Base-by-base conservation (phyloP, 2,113 vertebrate genomes). In the Petaurus breviceps region DNA sequence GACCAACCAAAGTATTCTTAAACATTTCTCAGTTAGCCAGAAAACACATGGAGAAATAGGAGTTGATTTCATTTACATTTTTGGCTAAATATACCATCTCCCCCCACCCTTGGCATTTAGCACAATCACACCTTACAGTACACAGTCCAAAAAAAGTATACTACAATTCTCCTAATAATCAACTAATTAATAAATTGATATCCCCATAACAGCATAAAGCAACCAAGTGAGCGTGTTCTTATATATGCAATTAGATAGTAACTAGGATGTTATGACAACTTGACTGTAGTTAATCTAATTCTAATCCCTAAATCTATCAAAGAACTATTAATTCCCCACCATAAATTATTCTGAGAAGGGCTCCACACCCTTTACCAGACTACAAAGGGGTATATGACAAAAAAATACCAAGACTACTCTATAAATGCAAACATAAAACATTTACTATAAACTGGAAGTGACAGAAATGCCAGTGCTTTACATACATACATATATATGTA, bases 281-380 rank as follows among this genome's bases (percentile, higher is more conserved):
- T 94, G 95, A 90, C 53, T 16, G 28, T 0, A 84, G 50, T 68
- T 3, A 43, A n/a, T n/a, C 68, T 61, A 61, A 77, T 92, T 96
- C 95, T 91, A 92, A 97, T 43, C 94, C 11, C 95, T 11, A 6
- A 26, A 53, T 77, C 91, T 95, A 47, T 92, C 95, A 91, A 24
- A 8, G 89, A 92, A 93, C 94, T 93, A 26, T 26, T 55, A 84
- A 91, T 52, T 92, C 22, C 57, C 90, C 92, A 89, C 28, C 90
- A 54, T 54, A 57, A 96, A 49, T 49, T 49, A 49, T 49, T 49
- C 47, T 49, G 47, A 49, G 47, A 49, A 49, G 47, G 47, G 47
- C 47, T 49, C 47, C 47, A 49, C 47, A 49, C n/a, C n/a, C n/a
- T n/a, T n/a, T n/a, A n/a, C 47, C 47, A 49, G 47, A 49, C 47